Conservation (phyloP, 1,140 invertebrate species). For the Uloborus diversus region DNA sequence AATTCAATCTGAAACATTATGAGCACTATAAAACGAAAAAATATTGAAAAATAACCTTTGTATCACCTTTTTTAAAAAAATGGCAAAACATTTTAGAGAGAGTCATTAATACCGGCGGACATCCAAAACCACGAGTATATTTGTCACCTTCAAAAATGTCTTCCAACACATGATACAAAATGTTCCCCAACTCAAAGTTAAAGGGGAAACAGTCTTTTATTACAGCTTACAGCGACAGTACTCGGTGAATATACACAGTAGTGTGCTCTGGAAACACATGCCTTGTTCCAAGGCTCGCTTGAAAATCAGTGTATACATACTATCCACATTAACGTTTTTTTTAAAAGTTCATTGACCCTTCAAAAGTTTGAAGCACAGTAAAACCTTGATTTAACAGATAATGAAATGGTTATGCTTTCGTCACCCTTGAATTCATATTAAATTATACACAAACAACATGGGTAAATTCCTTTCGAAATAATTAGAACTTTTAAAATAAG, state of each 20-base stretch:
- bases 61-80: conserved; percentile 44
- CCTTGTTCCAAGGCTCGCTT: too few species aligned
- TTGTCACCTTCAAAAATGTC: conserved; percentile 52
- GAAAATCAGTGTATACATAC: too few species aligned
- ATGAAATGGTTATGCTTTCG: too few species aligned
- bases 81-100: conserved; percentile 52
- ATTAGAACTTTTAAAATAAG: too few species aligned
- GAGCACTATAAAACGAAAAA: conserved; percentile 40
- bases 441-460: too few species aligned
- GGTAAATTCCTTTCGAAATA: too few species aligned
- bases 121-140: conserved; percentile 34
- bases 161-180: conserved; percentile 52
- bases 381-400: too few species aligned
- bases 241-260: conserved; percentile 16
- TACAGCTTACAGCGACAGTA: background rate
- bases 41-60: conserved; percentile 52
- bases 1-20: conserved; percentile 2
- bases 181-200: conserved; percentile 39
- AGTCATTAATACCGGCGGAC: conserved; percentile 30
- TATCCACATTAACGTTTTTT: too few species aligned
- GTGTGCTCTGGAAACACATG: conserved; percentile 7
- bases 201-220: conserved; percentile 27
- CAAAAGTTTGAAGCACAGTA: too few species aligned
- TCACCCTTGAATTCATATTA: too few species aligned
- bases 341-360: too few species aligned